Evolutionary conservation across 1,140 invertebrate species (phyloP), one percentile per base, ranked within the genome.

Genomic region (Tetragnatha versicolor): DNA sequence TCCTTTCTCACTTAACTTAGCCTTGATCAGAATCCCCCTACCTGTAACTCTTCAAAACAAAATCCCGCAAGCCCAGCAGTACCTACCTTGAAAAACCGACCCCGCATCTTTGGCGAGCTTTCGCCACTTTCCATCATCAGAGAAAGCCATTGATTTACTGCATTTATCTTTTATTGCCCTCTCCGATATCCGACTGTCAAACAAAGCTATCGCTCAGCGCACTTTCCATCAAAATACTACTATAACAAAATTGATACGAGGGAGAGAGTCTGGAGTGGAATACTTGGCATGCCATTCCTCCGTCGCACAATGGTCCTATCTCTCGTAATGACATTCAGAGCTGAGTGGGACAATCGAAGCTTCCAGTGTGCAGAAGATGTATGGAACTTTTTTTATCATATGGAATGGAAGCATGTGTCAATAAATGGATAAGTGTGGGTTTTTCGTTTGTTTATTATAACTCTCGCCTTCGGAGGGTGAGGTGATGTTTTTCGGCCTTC

Each of bases 201-300:
- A 65, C 61, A 65, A 65, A 39, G 37, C 12, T 65, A 65, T 65
- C 61, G 7, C 37, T 42, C 35, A n/a, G 12, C 12, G 60, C 20
- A 14, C 12, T 25, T 39, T 63, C 35, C 10, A n/a, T 65, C 20
- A 27, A 65, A 65, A 65, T 42, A 45, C 22, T 22, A 27, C 61
- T 42, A 31, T 5, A 37, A 65, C 45, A 65, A 65, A n/a, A 45
- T 17, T n/a, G 20, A 53, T 20, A 25, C 3, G 9, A 42, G 25
- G 61, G 35, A 58, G 29, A 31, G 45, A 25, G 2, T 22, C 35
- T 42, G 45, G 45, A 65, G 42, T 65, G 33, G 45, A 65, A 65
- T 45, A 65, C 25, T 17, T 65, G 61, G 27, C 61, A 65, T 45
- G 29, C 61, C 35, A 9, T 58, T 17, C 53, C 55, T 20, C 17